Conservation (phyloP, 2,797 vertebrate genomes). For the Lithobates pipiens region DNA sequence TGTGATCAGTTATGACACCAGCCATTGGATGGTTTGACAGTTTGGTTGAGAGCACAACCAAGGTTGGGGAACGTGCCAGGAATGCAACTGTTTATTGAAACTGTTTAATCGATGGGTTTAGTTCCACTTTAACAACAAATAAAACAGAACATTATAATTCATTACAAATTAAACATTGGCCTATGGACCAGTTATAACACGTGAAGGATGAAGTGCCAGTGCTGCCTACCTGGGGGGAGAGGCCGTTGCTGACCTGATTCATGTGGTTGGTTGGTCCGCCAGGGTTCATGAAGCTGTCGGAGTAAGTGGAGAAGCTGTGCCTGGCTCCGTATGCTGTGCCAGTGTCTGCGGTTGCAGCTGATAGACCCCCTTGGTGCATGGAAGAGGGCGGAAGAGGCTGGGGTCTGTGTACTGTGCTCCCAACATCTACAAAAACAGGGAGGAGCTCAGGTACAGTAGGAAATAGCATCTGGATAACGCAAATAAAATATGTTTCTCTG, state of each 20-base stretch:
- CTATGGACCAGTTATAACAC: neutral
- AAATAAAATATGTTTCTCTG: too few relatives aligned
- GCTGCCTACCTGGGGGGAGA: constrained; percentile 89
- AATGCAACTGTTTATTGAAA: too few relatives aligned
- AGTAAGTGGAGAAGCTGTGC: constrained; percentile 93
- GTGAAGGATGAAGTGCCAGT: neutral
- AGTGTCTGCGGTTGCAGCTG: constrained; percentile 75
- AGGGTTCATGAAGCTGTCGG: constrained; percentile 92
- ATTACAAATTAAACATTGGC: neutral
- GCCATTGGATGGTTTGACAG: too few relatives aligned
- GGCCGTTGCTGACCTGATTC: constrained; percentile 92
- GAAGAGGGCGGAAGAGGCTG: constrained; percentile 93
- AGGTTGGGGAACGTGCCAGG: too few relatives aligned
- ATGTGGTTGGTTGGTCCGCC: constrained; percentile 89
- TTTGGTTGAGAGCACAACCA: too few relatives aligned
- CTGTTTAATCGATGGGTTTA: too few relatives aligned
- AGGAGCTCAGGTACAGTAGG: neutral
- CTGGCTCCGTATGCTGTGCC: constrained; percentile 87
- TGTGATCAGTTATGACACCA: too few relatives aligned
- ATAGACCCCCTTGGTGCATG: constrained; percentile 91
- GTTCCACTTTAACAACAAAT: too few relatives aligned
- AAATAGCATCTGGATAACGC: too few relatives aligned
- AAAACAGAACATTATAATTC: too few relatives aligned
- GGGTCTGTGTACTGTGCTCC: constrained; percentile 90
- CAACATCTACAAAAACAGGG: constrained; percentile 76